Evolutionary conservation across 1,140 invertebrate species (phyloP), one percentile per base, ranked within the genome.

Genomic region (Hylaeus anthracinus): DNA sequence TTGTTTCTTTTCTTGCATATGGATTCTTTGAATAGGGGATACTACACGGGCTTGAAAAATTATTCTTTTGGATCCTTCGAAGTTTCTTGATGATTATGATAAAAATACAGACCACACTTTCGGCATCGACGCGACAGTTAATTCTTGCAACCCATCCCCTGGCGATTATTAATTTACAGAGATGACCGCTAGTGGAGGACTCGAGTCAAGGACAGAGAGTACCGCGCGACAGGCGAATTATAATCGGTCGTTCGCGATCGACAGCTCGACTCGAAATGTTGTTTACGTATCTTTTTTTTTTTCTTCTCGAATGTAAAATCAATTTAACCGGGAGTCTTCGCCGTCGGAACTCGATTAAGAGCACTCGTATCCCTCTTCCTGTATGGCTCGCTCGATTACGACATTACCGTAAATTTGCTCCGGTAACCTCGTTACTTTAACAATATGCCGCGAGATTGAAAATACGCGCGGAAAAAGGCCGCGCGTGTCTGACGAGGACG

Each of bases 341-440:
- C 8, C 1, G 43, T 0, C 1, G 41, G 3, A 39, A 56, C 51
- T 48, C 41, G 70, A 72, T 79, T 72, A 79, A 6, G 37, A 45
- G 56, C 37, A 72, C 48, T 51, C 55, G 48, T 64, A 71, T 72
- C 60, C 41, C 69, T 56, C 55, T 58, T 55, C 53, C 43, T 39
- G 8, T 39, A 12, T 8, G n/a, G 8, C 41, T 79, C 60, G 9
- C 60, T 72, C 58, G 70, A 79, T 72, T 65, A 72, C 69, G 26
- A 56, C 60, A 61, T 64, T 41, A 72, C 14, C 76, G 58, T 56
- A n/a, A 72, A 79, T 79, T 79, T 26, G 76, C 51, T 39, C 58
- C 69, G 60, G 43, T 79, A 79, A 79, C 77, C 77, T 51, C 60
- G 53, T 79, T 73, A 73, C 60, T 43, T 39, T 8, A 53, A 79